Conservation (phyloP, 2,797 vertebrate species). For the Hippopotamyrus pictus region DNA sequence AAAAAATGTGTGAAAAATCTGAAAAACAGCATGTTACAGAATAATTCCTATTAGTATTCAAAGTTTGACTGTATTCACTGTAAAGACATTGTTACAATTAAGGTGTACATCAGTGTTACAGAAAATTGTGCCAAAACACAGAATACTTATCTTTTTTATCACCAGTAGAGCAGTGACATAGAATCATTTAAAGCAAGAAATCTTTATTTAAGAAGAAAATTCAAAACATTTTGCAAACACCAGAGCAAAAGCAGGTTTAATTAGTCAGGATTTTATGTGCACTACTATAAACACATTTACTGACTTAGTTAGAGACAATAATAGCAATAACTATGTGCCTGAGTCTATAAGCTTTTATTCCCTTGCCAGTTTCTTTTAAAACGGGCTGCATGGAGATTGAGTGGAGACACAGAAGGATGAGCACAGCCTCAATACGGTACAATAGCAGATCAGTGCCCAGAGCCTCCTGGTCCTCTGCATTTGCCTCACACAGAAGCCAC, state of each 20-base stretch:
- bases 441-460: background rate
- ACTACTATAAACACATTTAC: background rate
- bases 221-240: background rate
- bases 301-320: background rate
- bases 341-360: background rate
- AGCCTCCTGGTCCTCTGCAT: conserved; percentile 39
- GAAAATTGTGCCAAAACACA: background rate
- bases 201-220: background rate
- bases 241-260: background rate
- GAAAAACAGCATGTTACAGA: background rate
- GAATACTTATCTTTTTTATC: background rate
- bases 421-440: background rate
- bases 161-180: background rate
- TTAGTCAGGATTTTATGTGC: background rate
- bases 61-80: background rate
- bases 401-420: background rate
- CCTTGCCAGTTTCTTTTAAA: background rate
- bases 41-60: background rate
- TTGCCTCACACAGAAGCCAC: conserved; percentile 56
- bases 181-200: background rate
- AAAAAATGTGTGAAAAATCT: background rate
- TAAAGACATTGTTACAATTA: background rate
- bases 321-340: background rate
- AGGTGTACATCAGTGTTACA: background rate
- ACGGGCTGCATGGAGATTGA: background rate